Evolutionary conservation across 2,113 vertebrate genomes (phyloP).

Genomic region (Microcebus griseorufus): DNA sequence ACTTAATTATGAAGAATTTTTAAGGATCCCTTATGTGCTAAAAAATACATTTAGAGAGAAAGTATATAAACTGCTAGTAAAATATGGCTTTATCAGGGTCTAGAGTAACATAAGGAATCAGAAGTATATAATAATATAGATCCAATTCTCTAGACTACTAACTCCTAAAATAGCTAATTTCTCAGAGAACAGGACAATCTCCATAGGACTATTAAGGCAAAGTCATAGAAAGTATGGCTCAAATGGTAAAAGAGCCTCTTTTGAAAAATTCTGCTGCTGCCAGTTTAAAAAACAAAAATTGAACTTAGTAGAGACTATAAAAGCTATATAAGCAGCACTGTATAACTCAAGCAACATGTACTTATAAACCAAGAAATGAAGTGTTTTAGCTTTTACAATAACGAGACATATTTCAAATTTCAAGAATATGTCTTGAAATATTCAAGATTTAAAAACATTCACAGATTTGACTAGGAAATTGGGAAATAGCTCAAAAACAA

Average conservation of each 20-base stretch:
- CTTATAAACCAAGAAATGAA: conserved; percentile 3
- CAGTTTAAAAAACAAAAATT: background rate
- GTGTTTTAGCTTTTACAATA: background rate
- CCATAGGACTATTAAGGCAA: background rate
- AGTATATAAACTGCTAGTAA: conserved; percentile 54
- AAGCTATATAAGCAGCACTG: background rate
- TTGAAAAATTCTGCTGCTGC: background rate
- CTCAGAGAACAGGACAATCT: conserved; percentile 13
- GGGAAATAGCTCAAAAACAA: background rate
- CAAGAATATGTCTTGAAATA: conserved; percentile 32
- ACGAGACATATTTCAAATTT: conserved; percentile 17
- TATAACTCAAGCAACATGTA: background rate
- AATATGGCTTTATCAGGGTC: background rate
- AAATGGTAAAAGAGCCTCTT: background rate
- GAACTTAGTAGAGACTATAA: background rate
- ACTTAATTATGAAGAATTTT: conserved; percentile 65
- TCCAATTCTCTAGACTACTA: conserved; percentile 14
- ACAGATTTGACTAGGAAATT: conserved; percentile 2
- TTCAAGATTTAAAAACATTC: background rate
- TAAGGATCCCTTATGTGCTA: background rate
- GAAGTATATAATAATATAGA: conserved; percentile 26
- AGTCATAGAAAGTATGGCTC: background rate
- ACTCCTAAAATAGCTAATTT: conserved; percentile 52
- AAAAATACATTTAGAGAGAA: conserved; percentile 68
- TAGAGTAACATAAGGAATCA: background rate